Evolutionary conservation across 2,113 vertebrate genomes (phyloP).

Genomic region (Phalacrocorax brasilianus): DNA sequence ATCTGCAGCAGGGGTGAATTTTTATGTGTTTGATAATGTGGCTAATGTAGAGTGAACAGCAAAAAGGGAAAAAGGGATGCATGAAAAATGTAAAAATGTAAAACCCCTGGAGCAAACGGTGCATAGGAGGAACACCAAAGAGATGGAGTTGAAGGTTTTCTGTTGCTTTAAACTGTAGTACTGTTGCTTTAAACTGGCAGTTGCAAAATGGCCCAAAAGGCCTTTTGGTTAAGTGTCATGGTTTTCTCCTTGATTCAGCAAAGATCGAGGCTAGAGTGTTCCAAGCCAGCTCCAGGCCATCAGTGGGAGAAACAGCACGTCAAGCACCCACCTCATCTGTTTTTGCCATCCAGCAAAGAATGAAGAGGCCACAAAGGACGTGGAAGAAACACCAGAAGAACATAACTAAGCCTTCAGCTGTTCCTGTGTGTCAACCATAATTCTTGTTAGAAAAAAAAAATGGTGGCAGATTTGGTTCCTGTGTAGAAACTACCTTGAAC

Average conservation of each 20-base stretch:
- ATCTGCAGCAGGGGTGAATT: background rate
- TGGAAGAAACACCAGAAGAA: background rate
- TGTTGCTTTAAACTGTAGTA: no score
- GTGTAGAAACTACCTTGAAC: background rate
- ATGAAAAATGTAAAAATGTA: background rate
- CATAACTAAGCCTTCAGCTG: background rate
- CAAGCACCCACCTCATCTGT: conserved; percentile 8
- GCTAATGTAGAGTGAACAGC: background rate
- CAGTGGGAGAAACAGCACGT: background rate
- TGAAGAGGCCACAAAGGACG: conserved; percentile 1
- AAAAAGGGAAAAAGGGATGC: background rate
- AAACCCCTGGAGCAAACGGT: background rate
- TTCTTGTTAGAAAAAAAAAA: background rate
- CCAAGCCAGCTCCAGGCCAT: background rate
- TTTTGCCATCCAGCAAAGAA: conserved; percentile 21
- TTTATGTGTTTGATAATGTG: background rate
- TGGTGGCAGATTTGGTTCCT: background rate
- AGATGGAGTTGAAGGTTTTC: background rate
- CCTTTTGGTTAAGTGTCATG: background rate
- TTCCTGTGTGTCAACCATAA: background rate
- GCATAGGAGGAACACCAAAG: background rate
- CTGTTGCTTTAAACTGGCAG: background rate
- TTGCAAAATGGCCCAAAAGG: background rate
- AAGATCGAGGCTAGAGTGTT: background rate
- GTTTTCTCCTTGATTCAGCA: conserved; percentile 1